Evolutionary conservation across 2,888 invertebrate genomes (phyloP), one percentile per base, ranked within the genome.

Genomic region (Mimachlamys varia): DNA sequence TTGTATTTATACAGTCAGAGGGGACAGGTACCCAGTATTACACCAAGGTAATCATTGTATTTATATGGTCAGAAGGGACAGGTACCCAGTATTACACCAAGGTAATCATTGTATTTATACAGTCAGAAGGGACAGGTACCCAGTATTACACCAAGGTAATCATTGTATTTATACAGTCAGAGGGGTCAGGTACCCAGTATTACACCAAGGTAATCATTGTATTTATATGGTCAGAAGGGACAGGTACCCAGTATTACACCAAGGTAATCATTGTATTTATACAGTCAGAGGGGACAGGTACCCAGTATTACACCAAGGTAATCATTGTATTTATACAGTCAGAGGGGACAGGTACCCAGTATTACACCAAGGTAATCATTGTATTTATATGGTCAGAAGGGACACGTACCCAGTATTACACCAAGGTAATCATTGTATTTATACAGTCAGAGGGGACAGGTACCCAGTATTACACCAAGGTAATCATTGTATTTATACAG

Each of bases 61-160:
- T 33, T 33, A 76, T 76, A 76, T 15, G 76, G 76, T 76, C 76
- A 76, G 76, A 76, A 15, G 76, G 76, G 33, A 76, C 33, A 76
- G 76, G 76, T 17, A 76, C 76, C 76, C 76, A 76, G 76, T 76
- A 76, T 76, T 76, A 76, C 27, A 76, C 27, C 76, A 76, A 76
- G 76, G 76, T 76, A 76, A 76, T 4, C 33, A 76, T 76, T 76
- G 33, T 33, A 76, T 33, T 33, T 33, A 76, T 76, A 76, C 33
- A 33, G 33, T 76, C 76, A 76, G 76, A 33, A 15, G 33, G 76
- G 33, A 76, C 76, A 22, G 62, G 62, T 2, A 62, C 62, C 62
- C 22, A 62, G 62, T 62, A 13, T 62, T 62, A 62, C 22, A 62
- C 22, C n/a, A 62, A 62, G 62, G 22, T 62, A 49, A 88, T 27